Conservation (phyloP, 2,797 vertebrate species). For the Chrosomus eos region DNA sequence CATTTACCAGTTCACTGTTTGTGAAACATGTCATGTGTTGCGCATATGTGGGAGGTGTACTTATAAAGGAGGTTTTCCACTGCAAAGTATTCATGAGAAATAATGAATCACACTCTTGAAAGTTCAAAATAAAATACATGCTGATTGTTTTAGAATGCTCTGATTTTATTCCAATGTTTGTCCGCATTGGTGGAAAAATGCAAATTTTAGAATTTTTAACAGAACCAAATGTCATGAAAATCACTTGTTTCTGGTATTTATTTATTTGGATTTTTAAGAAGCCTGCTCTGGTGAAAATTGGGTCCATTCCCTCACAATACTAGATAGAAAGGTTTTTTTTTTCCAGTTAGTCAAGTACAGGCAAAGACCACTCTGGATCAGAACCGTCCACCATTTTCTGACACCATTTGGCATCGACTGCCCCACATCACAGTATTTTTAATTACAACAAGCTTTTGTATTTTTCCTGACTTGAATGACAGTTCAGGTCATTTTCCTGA, state of each 20-base stretch:
- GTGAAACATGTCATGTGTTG: background rate
- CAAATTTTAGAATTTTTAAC: background rate
- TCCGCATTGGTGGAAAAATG: background rate
- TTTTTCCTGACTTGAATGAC: background rate
- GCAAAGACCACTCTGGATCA: conserved; percentile 76
- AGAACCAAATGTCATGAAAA: background rate
- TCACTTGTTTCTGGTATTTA: background rate
- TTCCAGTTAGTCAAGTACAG: conserved; percentile 68
- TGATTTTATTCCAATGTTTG: background rate
- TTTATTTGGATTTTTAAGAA: background rate
- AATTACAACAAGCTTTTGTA: background rate
- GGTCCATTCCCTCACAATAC: conserved; percentile 65
- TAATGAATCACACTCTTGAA: background rate
- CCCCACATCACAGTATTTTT: conserved; percentile 67
- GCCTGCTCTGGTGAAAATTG: background rate
- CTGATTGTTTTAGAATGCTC: background rate
- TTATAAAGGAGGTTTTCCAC: background rate
- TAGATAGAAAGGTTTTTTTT: conserved; percentile 72
- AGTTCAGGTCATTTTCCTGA: conserved; percentile 15
- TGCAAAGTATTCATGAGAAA: background rate
- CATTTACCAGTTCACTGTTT: background rate
- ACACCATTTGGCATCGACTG: background rate
- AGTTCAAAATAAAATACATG: background rate
- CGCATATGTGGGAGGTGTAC: background rate
- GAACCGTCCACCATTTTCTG: conserved; percentile 54